Percentiles rank a stretch among this genome's conserved stretches.
These are phyloP conservation scores for Galeopterus variegatus DNA, from an alignment of 2,113 vertebrate genomes.

Conservation along the genomic window DNA sequence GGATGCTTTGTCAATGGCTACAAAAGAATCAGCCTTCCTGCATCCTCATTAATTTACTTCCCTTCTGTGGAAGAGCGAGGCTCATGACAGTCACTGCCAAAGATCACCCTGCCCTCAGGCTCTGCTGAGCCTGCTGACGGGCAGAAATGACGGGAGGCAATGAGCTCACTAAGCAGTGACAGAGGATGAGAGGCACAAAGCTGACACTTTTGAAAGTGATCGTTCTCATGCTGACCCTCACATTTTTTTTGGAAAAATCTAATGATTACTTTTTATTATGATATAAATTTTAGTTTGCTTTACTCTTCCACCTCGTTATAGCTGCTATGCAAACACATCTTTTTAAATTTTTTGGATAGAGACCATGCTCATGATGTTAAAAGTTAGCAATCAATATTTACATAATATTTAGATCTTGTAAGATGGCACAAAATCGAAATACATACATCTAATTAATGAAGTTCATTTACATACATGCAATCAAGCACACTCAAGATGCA, in stretches of 20 bases:
- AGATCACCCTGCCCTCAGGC: background rate
- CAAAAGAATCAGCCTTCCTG: background rate
- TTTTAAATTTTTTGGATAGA: background rate
- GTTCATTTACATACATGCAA: slow-evolving; percentile 65
- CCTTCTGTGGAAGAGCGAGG: background rate
- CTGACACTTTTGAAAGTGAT: background rate
- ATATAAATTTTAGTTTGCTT: background rate
- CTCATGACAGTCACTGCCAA: background rate
- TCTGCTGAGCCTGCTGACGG: background rate
- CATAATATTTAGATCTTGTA: slow-evolving; percentile 69
- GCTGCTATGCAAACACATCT: background rate
- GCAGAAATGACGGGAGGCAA: accelerated
- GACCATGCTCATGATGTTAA: slow-evolving; percentile 75
- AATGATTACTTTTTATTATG: background rate
- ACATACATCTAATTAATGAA: slow-evolving; percentile 70
- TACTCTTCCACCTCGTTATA: background rate
- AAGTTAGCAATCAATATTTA: slow-evolving; percentile 79
- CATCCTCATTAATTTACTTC: background rate
- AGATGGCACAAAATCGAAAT: slow-evolving; percentile 32
- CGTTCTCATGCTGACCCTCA: background rate
- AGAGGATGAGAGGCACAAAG: background rate
- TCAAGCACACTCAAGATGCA: slow-evolving; percentile 80
- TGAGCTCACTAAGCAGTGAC: background rate
- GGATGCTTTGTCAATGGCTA: background rate
- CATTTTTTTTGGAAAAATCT: background rate